Base-by-base conservation (phyloP, 2,113 vertebrate genomes). In the Antennarius striatus region DNA sequence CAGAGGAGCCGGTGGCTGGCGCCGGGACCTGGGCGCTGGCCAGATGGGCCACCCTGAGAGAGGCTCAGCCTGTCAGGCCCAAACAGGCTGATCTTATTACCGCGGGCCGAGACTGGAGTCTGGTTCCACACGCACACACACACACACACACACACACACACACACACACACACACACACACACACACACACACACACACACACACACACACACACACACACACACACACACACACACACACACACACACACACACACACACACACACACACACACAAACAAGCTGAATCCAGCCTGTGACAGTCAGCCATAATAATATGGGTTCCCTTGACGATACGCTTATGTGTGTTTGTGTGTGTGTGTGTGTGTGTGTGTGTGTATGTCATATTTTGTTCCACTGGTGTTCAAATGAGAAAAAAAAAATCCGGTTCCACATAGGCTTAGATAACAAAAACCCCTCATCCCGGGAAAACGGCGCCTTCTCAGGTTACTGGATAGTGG, bases 1-100 rank as follows among this genome's bases (percentile, higher is more conserved):
- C 81, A 56, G 79, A 15, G 66, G 81, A 80, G 79, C 66, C n/a
- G 3, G 72, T 63, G 77, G 72, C 80, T 83, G 86, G 86, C 75
- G 71, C 82, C 54, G 10, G 9, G 39, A 56, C 58, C 81, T 75
- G 81, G 82, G 63, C 52, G 0, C 63, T 40, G 73, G 79, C 82
- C 89, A 90, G 89, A 89, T 90, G 89, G 89, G 88, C 88, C 89
- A 89, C 86, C 88, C 85, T 83, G 83, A 82, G 67, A 73, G 83
- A 54, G 63, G 77, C 82, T 75, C 64, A 76, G 86, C 52, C 76
- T 74, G 75, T 71, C 83, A 16, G 74, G 64, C 62, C 84, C 84
- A 10, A 82, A 73, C 80, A 87, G 78, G 69, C 74, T 77, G 86
- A 86, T 89, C 89, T 42, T 63, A 73, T 91, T 90, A 90, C 88